phyloP scores from a whole-genome alignment of 2,797 vertebrate genomes.

The Vultur gryphus region DNA sequence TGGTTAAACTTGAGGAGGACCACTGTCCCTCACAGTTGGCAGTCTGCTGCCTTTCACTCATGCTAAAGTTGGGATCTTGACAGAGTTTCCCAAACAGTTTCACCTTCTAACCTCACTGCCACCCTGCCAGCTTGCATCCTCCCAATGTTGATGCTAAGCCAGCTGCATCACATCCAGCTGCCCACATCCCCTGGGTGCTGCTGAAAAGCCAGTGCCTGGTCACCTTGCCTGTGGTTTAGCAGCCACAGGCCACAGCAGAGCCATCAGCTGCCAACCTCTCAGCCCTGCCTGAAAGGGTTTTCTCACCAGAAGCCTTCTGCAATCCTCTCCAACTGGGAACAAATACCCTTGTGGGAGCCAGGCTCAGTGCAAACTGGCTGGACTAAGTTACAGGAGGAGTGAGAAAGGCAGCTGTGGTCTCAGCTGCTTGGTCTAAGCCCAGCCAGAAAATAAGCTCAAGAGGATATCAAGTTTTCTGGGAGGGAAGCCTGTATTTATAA shows the following conservation, averaged over 20 bases:
- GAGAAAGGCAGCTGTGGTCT: neutral
- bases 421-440: neutral
- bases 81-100: neutral
- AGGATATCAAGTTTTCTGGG: neutral
- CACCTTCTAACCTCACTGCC: neutral
- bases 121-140: rapidly evolving
- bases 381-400: neutral
- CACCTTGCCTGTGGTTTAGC: neutral
- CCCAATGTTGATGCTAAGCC: rapidly evolving
- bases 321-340: rapidly evolving
- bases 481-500: neutral
- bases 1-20: neutral
- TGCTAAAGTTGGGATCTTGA: neutral
- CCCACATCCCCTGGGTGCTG: rapidly evolving
- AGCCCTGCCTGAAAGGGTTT: neutral
- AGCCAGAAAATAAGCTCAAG: neutral
- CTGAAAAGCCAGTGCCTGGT: neutral
- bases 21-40: neutral
- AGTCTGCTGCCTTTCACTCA: neutral
- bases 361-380: neutral
- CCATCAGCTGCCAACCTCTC: rapidly evolving
- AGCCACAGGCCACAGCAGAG: neutral
- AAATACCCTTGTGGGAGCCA: neutral
- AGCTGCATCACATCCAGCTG: neutral
- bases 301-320: neutral